Percentiles rank a stretch among this genome's conserved stretches.
These are phyloP conservation scores for Seriola quinqueradiata DNA, from an alignment of 2,113 vertebrate genomes.

Conservation along the genomic window DNA sequence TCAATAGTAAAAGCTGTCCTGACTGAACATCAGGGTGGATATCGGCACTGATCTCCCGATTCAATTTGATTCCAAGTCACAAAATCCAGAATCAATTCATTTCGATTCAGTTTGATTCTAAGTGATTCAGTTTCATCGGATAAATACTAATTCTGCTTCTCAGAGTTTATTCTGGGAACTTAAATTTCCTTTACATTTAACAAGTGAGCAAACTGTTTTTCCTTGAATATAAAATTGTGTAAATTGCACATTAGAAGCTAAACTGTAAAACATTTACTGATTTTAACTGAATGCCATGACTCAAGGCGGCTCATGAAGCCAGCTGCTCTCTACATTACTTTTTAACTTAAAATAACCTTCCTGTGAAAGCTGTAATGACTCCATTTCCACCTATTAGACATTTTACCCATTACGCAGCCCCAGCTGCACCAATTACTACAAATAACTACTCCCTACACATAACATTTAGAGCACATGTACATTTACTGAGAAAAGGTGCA, in stretches of 20 bases:
- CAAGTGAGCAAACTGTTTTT: not conserved
- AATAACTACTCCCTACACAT: not conserved
- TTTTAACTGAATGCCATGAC: not conserved
- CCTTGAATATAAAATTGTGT: not conserved
- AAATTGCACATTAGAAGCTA: not conserved
- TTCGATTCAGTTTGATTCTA: not conserved
- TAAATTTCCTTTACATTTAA: not conserved
- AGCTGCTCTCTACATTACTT: not conserved
- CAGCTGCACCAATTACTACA: not conserved
- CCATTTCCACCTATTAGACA: not conserved
- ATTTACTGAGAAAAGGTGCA: too few species aligned
- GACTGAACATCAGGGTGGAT: not conserved
- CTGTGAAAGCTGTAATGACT: not conserved
- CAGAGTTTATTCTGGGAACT: not conserved
- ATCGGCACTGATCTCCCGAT: not conserved
- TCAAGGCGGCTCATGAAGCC: not conserved
- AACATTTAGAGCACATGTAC: not conserved
- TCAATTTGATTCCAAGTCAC: not conserved
- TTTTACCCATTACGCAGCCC: not conserved
- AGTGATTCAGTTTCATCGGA: not conserved
- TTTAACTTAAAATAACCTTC: not conserved
- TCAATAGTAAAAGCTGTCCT: not conserved
- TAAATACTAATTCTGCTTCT: not conserved
- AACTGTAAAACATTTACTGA: not conserved
- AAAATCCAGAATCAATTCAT: not conserved